These are phyloP conservation scores for Syrmaticus mikado DNA, from an alignment of 2,113 vertebrate genomes.

Conservation along the genomic window DNA sequence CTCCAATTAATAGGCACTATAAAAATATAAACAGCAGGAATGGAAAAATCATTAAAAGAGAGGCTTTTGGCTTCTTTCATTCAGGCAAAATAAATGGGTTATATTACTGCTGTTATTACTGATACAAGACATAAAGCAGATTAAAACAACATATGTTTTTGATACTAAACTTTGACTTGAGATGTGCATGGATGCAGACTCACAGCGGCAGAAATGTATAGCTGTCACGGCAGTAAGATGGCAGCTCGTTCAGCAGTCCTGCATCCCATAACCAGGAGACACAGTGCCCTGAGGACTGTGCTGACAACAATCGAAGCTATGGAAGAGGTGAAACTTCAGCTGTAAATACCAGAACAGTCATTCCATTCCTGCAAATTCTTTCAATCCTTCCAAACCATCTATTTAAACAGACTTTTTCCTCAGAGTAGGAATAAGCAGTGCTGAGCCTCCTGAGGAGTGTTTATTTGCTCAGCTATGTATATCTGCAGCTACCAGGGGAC, in stretches of 20 bases:
- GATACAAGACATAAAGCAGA: slow-evolving; percentile 63
- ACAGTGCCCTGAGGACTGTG: neutral
- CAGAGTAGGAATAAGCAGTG: neutral
- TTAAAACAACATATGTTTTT: slow-evolving; percentile 64
- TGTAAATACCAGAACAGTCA: neutral
- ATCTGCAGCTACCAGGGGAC: rapidly evolving
- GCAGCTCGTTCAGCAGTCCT: neutral
- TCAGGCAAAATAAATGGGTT: slow-evolving; percentile 22
- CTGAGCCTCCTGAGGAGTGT: neutral
- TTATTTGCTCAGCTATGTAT: neutral
- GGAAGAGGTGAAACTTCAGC: neutral
- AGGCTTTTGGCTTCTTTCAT: slow-evolving; percentile 41
- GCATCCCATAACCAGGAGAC: neutral
- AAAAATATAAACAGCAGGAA: slow-evolving; percentile 27
- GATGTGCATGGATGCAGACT: neutral
- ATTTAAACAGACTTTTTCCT: slow-evolving; percentile 11
- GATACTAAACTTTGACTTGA: slow-evolving; percentile 19
- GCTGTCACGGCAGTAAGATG: neutral
- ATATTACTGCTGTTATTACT: slow-evolving; percentile 51
- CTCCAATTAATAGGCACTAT: slow-evolving; percentile 18
- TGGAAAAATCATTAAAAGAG: slow-evolving; percentile 25
- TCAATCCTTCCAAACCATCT: neutral
- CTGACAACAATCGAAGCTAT: neutral
- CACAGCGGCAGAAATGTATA: neutral
- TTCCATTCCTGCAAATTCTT: neutral